phyloP scores from a whole-genome alignment of 2,797 vertebrate genomes.

The Hoplostethus mediterraneus region DNA sequence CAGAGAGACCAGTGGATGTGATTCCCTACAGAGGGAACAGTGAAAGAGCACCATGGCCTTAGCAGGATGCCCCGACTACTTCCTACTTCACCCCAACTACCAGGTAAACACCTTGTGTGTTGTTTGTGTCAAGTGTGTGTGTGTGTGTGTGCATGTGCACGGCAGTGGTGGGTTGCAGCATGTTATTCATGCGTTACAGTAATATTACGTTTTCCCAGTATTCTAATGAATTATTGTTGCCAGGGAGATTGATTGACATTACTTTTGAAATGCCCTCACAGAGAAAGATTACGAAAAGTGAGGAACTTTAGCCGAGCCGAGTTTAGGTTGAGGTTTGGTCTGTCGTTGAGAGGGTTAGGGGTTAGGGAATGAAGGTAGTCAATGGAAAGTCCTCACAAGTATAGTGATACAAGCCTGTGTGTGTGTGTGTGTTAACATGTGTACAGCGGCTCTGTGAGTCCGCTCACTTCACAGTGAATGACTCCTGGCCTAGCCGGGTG shows the following conservation, averaged over 20 bases:
- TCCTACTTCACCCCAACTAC: slow-evolving; percentile 90
- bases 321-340: no score
- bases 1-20: slow-evolving; percentile 51
- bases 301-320: no score
- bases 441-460: slow-evolving; percentile 10
- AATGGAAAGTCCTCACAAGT: background rate
- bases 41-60: slow-evolving; percentile 88
- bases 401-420: slow-evolving; percentile 1
- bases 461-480: slow-evolving; percentile 32
- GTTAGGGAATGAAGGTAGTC: slow-evolving; percentile 18
- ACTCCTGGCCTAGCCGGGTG: slow-evolving; percentile 49
- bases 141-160: slow-evolving; percentile 1
- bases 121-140: background rate
- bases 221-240: background rate
- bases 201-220: background rate
- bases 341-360: no score
- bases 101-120: slow-evolving; percentile 83
- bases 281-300: no score
- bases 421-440: slow-evolving; percentile 10
- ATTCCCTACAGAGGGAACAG: slow-evolving; percentile 48
- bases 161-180: background rate
- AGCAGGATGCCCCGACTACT: slow-evolving; percentile 94
- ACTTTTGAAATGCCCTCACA: no score
- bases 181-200: background rate
- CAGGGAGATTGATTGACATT: no score